Conservation (phyloP, 2,888 invertebrate species). For the Aphidoletes aphidimyza region DNA sequence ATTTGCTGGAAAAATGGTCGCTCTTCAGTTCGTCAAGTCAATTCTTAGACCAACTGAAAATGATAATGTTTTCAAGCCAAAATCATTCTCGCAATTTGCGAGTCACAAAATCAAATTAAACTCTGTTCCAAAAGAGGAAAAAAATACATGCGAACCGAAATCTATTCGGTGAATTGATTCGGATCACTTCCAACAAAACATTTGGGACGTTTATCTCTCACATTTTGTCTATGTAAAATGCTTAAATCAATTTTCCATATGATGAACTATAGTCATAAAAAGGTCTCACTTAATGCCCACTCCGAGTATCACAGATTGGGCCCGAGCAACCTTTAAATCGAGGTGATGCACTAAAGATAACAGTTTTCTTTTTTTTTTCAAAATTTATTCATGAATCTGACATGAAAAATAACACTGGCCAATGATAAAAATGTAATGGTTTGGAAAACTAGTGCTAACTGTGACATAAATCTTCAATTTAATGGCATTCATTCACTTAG, state of each 20-base stretch:
- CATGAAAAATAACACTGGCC: constrained; percentile 19
- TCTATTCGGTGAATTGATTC: no score
- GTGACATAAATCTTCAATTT: constrained; percentile 34
- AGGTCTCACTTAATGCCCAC: not conserved
- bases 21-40: not conserved
- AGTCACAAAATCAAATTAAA: not conserved
- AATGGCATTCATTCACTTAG: constrained; percentile 28
- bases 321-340: not conserved
- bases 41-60: not conserved
- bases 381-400: constrained; percentile 4
- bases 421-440: constrained; percentile 44
- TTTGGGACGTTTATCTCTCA: not conserved
- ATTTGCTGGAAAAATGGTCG: not conserved
- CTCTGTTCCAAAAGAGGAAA: not conserved
- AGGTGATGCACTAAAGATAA: not conserved
- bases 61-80: no score
- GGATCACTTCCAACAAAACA: not conserved
- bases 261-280: constrained; percentile 19
- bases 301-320: no score
- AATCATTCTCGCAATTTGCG: no score
- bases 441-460: constrained; percentile 41
- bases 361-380: no score
- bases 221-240: constrained; percentile 9
- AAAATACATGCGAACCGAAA: no score
- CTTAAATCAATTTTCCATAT: constrained; percentile 46